phyloP scores from a whole-genome alignment of 2,797 vertebrate species.

The Taeniopygia guttata region DNA sequence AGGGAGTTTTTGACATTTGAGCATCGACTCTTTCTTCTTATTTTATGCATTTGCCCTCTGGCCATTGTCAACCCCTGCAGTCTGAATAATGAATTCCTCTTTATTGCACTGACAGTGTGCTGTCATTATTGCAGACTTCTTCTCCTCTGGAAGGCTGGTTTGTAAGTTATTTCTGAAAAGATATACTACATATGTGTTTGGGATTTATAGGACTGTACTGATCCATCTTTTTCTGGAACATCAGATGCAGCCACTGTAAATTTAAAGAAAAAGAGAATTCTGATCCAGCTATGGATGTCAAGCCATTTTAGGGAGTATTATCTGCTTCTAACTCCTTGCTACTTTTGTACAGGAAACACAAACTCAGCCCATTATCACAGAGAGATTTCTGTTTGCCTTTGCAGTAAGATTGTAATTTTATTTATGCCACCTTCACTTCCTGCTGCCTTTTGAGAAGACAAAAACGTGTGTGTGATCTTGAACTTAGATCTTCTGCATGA shows the following conservation, averaged over 20 bases:
- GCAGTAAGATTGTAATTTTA: not conserved
- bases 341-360: not conserved
- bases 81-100: not conserved
- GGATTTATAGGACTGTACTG: not conserved
- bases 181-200: not conserved
- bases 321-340: not conserved
- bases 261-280: not conserved
- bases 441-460: not conserved
- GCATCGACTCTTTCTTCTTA: not conserved
- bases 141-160: not conserved
- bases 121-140: not conserved
- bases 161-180: slow-evolving; percentile 4
- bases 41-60: slow-evolving; percentile 23
- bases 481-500: not conserved
- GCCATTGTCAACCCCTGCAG: slow-evolving; percentile 25
- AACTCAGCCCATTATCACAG: not conserved
- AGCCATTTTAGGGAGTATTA: not conserved
- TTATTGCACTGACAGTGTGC: slow-evolving; percentile 5
- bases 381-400: not conserved
- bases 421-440: not conserved
- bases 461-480: not conserved
- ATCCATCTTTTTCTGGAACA: not conserved
- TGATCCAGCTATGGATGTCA: not conserved
- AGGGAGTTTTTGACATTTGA: not conserved
- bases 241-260: not conserved